A percentile compares a stretch with the other conserved stretches of the same genome.
These are phyloP conservation scores for Drosophila varians DNA, from an alignment of 1,140 invertebrate species.

Conservation along the genomic window DNA sequence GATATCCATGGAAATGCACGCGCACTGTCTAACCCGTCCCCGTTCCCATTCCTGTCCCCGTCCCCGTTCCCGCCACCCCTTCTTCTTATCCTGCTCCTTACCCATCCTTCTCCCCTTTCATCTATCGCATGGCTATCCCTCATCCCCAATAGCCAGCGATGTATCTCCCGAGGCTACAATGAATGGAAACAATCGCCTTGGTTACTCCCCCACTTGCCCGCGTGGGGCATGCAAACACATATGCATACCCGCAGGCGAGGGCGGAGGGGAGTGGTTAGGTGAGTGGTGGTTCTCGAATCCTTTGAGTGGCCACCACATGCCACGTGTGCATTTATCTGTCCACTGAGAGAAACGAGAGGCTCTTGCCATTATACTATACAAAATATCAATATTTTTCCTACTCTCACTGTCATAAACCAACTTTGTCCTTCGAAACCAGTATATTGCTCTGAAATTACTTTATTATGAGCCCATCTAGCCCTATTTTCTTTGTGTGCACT, in stretches of 20 bases:
- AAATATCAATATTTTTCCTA: too few relatives aligned
- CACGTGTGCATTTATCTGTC: background rate
- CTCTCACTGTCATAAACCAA: too few relatives aligned
- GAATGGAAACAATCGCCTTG: constrained; percentile 16
- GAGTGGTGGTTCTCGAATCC: background rate
- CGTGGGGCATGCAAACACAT: background rate
- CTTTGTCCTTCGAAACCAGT: too few relatives aligned
- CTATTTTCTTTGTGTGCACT: background rate
- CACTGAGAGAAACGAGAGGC: background rate
- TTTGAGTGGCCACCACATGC: constrained; percentile 2
- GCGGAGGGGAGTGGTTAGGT: too few relatives aligned
- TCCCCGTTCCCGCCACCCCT: background rate
- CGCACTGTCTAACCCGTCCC: too few relatives aligned
- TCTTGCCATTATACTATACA: too few relatives aligned
- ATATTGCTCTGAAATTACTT: too few relatives aligned
- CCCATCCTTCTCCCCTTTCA: too few relatives aligned
- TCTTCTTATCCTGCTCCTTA: too few relatives aligned
- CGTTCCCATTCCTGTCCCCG: background rate
- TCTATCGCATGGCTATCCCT: too few relatives aligned
- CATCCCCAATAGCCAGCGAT: background rate
- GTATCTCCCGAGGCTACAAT: background rate
- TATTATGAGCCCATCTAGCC: too few relatives aligned
- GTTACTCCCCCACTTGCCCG: background rate
- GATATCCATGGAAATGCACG: constrained; percentile 27
- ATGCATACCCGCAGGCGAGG: background rate